phyloP scores from a whole-genome alignment of 2,888 invertebrate species.

The Mycalesis mineus region DNA sequence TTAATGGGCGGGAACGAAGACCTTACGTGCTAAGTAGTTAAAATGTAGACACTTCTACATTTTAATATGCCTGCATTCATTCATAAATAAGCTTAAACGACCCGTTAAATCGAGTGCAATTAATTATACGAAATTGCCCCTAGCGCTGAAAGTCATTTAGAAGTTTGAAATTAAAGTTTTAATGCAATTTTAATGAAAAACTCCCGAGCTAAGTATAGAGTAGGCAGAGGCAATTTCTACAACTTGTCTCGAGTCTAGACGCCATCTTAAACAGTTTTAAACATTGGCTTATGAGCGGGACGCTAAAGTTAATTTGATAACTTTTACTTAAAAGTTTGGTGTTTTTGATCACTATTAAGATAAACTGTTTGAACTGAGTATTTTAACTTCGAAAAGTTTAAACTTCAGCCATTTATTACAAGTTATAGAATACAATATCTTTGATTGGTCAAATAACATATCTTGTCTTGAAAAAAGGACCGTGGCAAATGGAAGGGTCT shows the following conservation, averaged over 20 bases:
- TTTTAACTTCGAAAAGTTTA: too few species aligned
- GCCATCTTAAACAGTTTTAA: neutral
- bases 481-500: too few species aligned
- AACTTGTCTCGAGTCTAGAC: neutral
- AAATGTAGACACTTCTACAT: too few species aligned
- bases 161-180: conserved; percentile 1
- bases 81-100: neutral
- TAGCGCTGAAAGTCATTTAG: neutral
- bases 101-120: neutral
- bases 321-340: neutral
- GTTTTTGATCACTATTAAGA: neutral
- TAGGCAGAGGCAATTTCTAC: neutral
- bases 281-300: neutral
- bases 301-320: neutral
- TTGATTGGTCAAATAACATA: too few species aligned
- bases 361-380: too few species aligned
- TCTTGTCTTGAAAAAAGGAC: too few species aligned
- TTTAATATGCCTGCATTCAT: too few species aligned
- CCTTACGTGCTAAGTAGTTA: too few species aligned
- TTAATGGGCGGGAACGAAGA: too few species aligned
- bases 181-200: conserved; percentile 5
- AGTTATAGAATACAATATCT: too few species aligned
- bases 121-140: neutral
- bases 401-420: too few species aligned
- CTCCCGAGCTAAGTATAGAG: neutral